phyloP scores from a whole-genome alignment of 2,113 vertebrate species.

The Oncorhynchus nerka region DNA sequence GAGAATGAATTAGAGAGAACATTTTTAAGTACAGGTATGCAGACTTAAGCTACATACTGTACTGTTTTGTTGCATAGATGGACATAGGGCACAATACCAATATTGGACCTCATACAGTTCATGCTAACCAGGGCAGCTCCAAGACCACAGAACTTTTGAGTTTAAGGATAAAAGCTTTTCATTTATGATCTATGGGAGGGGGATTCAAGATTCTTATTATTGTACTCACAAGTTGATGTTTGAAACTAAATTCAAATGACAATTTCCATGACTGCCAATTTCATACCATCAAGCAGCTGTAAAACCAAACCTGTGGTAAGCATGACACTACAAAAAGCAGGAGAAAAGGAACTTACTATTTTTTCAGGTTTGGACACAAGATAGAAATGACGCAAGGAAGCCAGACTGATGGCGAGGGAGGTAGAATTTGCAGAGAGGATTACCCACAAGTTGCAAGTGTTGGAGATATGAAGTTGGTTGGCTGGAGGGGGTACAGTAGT shows the following conservation, averaged over 20 bases:
- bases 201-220: constrained; percentile 18
- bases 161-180: constrained; percentile 37
- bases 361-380: constrained; percentile 95
- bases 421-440: constrained; percentile 99
- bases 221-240: background rate
- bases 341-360: constrained; percentile 98
- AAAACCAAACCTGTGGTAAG: constrained; percentile 76
- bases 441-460: constrained; percentile 97
- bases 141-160: constrained; percentile 37
- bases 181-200: constrained; percentile 25
- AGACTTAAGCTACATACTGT: constrained; percentile 1
- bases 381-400: constrained; percentile 98
- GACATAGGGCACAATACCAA: background rate
- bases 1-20: background rate
- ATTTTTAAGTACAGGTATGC: background rate
- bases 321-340: constrained; percentile 86
- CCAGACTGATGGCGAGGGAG: constrained; percentile 98
- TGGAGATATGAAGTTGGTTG: constrained; percentile 85
- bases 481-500: constrained; percentile 66
- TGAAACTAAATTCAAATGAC: background rate
- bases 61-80: background rate
- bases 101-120: background rate
- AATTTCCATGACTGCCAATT: constrained; percentile 44
- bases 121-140: constrained; percentile 24
- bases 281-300: constrained; percentile 82